Evolutionary conservation across 2,888 invertebrate genomes (phyloP).

Genomic region (Criorhina ranunculi): DNA sequence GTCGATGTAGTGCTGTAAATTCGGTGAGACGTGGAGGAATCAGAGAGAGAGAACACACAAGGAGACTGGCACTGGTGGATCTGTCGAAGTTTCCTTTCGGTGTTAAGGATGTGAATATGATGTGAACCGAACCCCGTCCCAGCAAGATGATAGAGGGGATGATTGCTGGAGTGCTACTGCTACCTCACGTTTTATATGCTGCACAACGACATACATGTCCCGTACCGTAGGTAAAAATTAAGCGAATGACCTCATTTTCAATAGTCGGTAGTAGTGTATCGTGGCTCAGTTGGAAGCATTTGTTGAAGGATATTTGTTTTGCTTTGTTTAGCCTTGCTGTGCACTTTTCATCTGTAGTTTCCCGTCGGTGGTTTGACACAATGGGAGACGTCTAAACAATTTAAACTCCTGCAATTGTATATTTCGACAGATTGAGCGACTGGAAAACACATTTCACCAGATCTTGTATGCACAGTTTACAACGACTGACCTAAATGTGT

Average conservation of each 20-base stretch:
- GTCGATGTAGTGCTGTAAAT: constrained; percentile 19
- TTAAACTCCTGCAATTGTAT: constrained; percentile 2
- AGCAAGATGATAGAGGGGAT: not conserved
- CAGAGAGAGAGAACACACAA: not conserved
- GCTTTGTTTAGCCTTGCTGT: not conserved
- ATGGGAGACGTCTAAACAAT: not conserved
- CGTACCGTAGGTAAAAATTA: constrained; percentile 48
- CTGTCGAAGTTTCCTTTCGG: constrained; percentile 55
- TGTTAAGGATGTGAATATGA: constrained; percentile 47
- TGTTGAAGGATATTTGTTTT: constrained; percentile 33
- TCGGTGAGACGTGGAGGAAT: constrained; percentile 23
- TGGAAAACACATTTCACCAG: not conserved
- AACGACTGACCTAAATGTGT: constrained; percentile 2
- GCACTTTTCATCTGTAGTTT: constrained; percentile 12
- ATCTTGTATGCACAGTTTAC: not conserved
- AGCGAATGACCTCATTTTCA: constrained; percentile 62
- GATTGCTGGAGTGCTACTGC: not conserved
- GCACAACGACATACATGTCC: constrained; percentile 28
- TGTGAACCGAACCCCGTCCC: constrained; percentile 27
- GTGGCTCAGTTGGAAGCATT: constrained; percentile 22
- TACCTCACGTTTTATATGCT: constrained; percentile 10
- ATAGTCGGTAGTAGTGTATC: constrained; percentile 18
- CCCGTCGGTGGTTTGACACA: not conserved
- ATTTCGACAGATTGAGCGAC: not conserved
- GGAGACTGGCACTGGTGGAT: constrained; percentile 23